Evolutionary conservation across 1,140 invertebrate genomes (phyloP).

Genomic region (Apocrypta bakeri): DNA sequence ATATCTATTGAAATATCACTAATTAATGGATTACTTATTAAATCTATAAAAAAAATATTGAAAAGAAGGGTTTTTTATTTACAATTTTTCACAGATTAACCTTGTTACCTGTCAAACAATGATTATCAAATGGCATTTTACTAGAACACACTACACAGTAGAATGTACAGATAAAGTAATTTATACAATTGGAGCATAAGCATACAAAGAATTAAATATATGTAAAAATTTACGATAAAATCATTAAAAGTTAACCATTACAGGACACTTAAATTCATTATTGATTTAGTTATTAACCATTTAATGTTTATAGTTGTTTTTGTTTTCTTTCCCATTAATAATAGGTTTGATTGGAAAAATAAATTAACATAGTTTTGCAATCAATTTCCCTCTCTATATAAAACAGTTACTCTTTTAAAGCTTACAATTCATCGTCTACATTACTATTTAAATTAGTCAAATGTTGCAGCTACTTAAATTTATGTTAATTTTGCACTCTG

Average conservation of each 20-base stretch:
- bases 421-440: neutral
- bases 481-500: neutral
- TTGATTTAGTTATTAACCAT: neutral
- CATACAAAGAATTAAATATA: slow-evolving; percentile 1
- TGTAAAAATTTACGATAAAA: neutral
- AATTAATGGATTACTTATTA: neutral
- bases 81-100: slow-evolving; percentile 9
- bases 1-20: neutral
- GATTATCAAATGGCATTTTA: neutral
- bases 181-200: neutral
- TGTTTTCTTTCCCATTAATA: no score
- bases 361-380: slow-evolving; percentile 5
- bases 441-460: neutral
- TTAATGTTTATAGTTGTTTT: neutral
- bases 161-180: neutral
- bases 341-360: slow-evolving; percentile 1
- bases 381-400: slow-evolving; percentile 11
- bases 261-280: no score
- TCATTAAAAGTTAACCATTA: neutral
- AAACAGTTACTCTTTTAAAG: neutral
- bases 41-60: neutral
- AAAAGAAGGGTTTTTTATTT: neutral
- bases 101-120: slow-evolving; percentile 2
- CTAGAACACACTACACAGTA: slow-evolving; percentile 19
- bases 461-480: neutral